A percentile compares a stretch with the other conserved stretches of the same genome.
Evolutionary conservation across 1,140 invertebrate species (phyloP).

Genomic region (Leptinotarsa texana): DNA sequence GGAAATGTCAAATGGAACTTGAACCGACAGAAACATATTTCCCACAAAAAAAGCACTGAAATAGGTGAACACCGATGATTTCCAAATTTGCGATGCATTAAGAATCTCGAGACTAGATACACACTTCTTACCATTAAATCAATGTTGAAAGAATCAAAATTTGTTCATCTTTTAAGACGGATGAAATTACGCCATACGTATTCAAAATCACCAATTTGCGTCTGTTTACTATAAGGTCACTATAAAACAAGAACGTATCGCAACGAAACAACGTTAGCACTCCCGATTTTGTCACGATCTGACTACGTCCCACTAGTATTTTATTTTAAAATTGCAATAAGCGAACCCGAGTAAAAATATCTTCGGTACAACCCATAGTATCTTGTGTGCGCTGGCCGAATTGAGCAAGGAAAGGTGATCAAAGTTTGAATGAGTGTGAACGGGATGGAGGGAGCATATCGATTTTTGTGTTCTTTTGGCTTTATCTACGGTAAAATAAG

Average conservation of each 20-base stretch:
- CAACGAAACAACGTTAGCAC: not conserved
- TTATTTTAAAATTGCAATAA: slow-evolving; percentile 29
- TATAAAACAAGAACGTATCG: not conserved
- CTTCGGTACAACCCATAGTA: slow-evolving; percentile 35
- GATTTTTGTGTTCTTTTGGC: slow-evolving; percentile 35
- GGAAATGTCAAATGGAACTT: not conserved
- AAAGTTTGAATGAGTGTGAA: slow-evolving; percentile 15
- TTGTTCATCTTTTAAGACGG: not conserved
- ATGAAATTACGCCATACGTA: slow-evolving; percentile 21
- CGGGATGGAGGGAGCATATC: slow-evolving; percentile 30
- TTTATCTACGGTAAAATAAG: slow-evolving; percentile 29
- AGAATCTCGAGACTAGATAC: not conserved
- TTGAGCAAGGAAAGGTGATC: slow-evolving; percentile 18
- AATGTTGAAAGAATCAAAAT: slow-evolving; percentile 2
- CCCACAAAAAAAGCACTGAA: not conserved
- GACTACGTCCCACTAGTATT: slow-evolving; percentile 18
- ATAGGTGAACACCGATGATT: not conserved
- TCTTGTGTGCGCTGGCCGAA: slow-evolving; percentile 36
- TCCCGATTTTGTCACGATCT: slow-evolving; percentile 6
- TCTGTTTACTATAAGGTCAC: not conserved
- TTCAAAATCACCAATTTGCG: not conserved
- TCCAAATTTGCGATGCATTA: not conserved
- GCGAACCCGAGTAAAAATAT: slow-evolving; percentile 27
- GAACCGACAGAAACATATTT: not conserved
- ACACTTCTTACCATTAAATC: not conserved